phyloP scores from a whole-genome alignment of 2,888 invertebrate genomes.

The Notodonta dromedarius region DNA sequence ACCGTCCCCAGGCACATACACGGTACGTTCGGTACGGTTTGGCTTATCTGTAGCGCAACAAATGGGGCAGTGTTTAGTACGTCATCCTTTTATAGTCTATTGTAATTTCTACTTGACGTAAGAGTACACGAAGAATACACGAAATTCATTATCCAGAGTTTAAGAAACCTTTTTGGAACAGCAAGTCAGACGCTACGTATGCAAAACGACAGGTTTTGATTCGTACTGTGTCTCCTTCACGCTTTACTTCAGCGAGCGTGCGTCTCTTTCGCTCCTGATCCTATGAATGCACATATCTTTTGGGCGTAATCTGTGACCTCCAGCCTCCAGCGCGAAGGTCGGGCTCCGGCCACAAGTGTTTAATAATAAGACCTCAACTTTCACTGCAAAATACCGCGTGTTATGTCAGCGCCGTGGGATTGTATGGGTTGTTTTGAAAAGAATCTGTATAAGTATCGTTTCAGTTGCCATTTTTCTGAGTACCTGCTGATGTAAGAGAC shows the following conservation, averaged over 20 bases:
- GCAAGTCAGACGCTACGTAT: not conserved
- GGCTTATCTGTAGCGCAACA: no score
- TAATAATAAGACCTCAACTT: slow-evolving; percentile 4
- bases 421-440: not conserved
- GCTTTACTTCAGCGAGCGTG: not conserved
- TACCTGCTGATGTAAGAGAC: no score
- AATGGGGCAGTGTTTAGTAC: no score
- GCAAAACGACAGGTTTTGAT: not conserved
- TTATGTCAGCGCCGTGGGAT: slow-evolving; percentile 1
- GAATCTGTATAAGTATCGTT: not conserved
- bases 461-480: no score
- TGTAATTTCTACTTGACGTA: not conserved
- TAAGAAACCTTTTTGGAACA: not conserved
- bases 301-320: not conserved
- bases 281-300: slow-evolving; percentile 1
- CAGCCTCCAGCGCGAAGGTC: slow-evolving; percentile 5
- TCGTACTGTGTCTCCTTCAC: not conserved
- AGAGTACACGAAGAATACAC: not conserved
- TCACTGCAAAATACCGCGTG: not conserved
- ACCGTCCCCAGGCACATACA: no score
- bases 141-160: not conserved
- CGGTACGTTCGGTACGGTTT: no score
- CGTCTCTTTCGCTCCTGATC: not conserved
- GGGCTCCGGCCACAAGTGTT: not conserved
- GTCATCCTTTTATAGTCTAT: no score